Percentiles rank a stretch among this genome's conserved stretches.
Conservation (phyloP, 2,113 vertebrate species). For the Dipodomys merriami region DNA sequence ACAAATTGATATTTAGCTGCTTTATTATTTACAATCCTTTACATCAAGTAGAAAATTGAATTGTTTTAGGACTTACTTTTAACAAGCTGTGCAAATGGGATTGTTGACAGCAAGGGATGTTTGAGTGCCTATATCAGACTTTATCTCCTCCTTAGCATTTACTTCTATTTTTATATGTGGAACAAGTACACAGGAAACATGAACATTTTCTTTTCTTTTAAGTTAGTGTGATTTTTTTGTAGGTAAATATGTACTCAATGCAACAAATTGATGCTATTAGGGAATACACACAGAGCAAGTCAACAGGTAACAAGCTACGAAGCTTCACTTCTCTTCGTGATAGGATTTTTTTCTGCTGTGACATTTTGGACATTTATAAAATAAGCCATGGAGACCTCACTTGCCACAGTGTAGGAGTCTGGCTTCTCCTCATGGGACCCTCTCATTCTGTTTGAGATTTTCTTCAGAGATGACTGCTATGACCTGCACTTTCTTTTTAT, state of each 20-base stretch:
- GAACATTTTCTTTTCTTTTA: background rate
- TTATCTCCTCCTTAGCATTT: background rate
- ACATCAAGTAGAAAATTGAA: background rate
- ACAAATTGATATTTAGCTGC: background rate
- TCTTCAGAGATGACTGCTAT: background rate
- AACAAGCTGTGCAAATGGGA: background rate
- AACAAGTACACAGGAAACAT: background rate
- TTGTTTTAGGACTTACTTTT: conserved; percentile 34
- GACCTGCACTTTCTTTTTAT: background rate
- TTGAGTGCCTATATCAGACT: background rate
- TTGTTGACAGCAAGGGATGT: background rate
- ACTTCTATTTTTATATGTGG: background rate
- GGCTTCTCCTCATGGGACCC: background rate
- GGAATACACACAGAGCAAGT: background rate
- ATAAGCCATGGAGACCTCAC: background rate
- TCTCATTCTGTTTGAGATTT: conserved; percentile 13
- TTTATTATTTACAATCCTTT: background rate
- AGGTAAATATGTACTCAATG: background rate
- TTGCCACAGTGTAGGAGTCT: background rate
- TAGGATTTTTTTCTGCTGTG: background rate
- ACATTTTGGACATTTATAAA: background rate
- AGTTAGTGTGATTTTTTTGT: background rate
- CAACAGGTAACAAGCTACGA: background rate
- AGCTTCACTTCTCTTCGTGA: background rate
- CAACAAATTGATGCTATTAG: background rate